phyloP scores from a whole-genome alignment of 2,888 invertebrate genomes.

The Cetonia aurata region DNA sequence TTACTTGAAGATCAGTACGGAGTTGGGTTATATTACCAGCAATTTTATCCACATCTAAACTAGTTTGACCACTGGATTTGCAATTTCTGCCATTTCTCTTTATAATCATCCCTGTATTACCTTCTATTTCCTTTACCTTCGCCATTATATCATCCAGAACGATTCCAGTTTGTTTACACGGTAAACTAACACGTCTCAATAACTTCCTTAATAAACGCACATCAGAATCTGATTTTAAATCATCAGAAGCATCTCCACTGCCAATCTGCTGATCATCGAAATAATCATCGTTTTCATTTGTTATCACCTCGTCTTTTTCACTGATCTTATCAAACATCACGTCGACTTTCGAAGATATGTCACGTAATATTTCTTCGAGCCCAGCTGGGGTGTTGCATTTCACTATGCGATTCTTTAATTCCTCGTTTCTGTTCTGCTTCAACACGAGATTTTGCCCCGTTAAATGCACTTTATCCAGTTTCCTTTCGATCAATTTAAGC shows the following conservation, averaged over 20 bases:
- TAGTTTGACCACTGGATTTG: conserved; percentile 6
- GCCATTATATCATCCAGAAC: conserved; percentile 61
- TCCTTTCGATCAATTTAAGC: conserved; percentile 62
- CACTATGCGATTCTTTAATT: conserved; percentile 56
- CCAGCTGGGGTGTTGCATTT: conserved; percentile 61
- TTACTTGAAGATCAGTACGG: conserved; percentile 53
- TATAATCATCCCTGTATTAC: conserved; percentile 53
- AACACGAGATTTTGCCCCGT: conserved; percentile 44
- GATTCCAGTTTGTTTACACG: conserved; percentile 58
- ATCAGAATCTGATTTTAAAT: conserved; percentile 47
- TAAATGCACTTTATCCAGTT: conserved; percentile 59
- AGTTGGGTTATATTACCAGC: conserved; percentile 57
- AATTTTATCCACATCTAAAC: conserved; percentile 57
- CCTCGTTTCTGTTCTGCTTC: conserved; percentile 50
- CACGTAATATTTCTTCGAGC: conserved; percentile 62
- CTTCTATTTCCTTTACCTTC: conserved; percentile 58
- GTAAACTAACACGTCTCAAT: conserved; percentile 55
- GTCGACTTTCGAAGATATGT: conserved; percentile 65
- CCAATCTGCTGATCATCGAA: conserved; percentile 54
- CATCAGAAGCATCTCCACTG: conserved; percentile 46
- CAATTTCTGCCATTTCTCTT: conserved; percentile 36
- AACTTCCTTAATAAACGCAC: conserved; percentile 54
- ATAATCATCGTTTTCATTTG: conserved; percentile 53
- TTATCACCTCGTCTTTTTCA: conserved; percentile 54
- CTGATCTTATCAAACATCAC: conserved; percentile 64